Conservation (phyloP, 1,140 invertebrate species). For the Tyrophagus putrescentiae region DNA sequence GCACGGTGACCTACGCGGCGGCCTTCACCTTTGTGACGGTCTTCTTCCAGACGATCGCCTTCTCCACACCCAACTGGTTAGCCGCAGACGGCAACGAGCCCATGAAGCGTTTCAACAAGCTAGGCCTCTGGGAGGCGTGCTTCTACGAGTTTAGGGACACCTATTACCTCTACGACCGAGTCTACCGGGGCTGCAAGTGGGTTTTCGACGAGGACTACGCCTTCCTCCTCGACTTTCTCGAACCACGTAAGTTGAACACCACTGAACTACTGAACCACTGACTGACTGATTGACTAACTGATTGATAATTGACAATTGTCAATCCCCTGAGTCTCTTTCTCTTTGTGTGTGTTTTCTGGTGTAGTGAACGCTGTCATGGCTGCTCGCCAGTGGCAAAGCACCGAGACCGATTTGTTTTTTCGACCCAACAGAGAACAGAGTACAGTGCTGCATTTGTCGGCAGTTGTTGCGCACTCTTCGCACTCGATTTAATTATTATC, state of each 20-base stretch:
- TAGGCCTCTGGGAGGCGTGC: conserved; percentile 29
- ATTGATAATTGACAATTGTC: background rate
- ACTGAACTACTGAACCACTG: background rate
- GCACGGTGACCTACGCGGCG: conserved; percentile 23
- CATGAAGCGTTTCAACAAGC: conserved; percentile 24
- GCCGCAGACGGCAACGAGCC: conserved; percentile 24
- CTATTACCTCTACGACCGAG: conserved; percentile 27
- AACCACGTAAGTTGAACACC: conserved; percentile 27
- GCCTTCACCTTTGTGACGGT: conserved; percentile 23
- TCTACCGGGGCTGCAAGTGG: conserved; percentile 28
- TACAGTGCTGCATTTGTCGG: too few species aligned
- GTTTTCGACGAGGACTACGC: conserved; percentile 29
- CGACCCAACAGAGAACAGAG: too few species aligned
- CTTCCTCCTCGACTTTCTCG: conserved; percentile 25
- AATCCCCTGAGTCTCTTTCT: background rate
- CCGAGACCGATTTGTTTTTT: too few species aligned
- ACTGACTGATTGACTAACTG: too few species aligned
- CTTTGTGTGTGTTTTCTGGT: conserved; percentile 3
- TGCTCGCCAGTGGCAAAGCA: too few species aligned
- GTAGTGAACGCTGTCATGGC: too few species aligned
- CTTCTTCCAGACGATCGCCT: conserved; percentile 25
- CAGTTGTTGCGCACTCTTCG: too few species aligned
- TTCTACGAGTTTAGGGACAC: conserved; percentile 27
- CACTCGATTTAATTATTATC: too few species aligned
- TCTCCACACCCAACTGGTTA: conserved; percentile 29